A percentile compares a stretch with the other conserved stretches of the same genome.
Evolutionary conservation across 92 coral and sea anemone genomes (phyloP).

Genomic region (Umimayanthus kanabou): DNA sequence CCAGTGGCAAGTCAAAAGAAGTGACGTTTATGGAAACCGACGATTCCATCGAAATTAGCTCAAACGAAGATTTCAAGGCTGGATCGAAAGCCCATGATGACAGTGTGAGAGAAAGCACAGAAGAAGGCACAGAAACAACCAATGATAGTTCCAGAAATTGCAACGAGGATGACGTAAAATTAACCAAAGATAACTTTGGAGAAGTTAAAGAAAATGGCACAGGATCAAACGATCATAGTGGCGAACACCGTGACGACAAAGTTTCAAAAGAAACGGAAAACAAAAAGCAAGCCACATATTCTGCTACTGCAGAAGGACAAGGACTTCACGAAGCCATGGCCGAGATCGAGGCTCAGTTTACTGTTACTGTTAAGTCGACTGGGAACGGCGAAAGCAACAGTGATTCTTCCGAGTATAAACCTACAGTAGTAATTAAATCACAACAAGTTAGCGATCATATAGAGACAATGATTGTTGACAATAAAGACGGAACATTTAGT

Average conservation of each 20-base stretch:
- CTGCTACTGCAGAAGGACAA: slow-evolving; percentile 3
- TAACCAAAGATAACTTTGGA: not conserved
- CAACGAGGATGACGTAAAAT: not conserved
- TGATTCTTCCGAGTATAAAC: not conserved
- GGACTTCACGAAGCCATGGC: slow-evolving; percentile 41
- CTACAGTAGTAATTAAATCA: slow-evolving; percentile 22
- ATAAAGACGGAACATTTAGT: slow-evolving; percentile 8
- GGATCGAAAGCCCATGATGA: not conserved
- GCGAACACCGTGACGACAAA: not conserved
- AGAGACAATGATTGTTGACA: slow-evolving; percentile 16
- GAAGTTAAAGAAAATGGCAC: not conserved
- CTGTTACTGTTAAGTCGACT: not conserved
- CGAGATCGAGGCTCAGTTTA: slow-evolving; percentile 16
- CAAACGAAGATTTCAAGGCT: too few relatives aligned
- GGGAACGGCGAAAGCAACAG: not conserved
- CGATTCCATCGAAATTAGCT: too few relatives aligned
- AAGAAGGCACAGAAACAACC: not conserved
- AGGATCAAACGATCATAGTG: not conserved
- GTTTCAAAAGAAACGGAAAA: slow-evolving; percentile 8
- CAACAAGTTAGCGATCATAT: not conserved
- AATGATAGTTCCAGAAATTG: not conserved
- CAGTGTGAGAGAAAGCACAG: not conserved
- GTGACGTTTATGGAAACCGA: too few relatives aligned
- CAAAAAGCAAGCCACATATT: not conserved
- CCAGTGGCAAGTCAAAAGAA: not conserved